Percentiles rank a stretch among this genome's conserved stretches.
phyloP scores from a whole-genome alignment of 2,113 vertebrate genomes.

The Muntiacus muntjak region DNA sequence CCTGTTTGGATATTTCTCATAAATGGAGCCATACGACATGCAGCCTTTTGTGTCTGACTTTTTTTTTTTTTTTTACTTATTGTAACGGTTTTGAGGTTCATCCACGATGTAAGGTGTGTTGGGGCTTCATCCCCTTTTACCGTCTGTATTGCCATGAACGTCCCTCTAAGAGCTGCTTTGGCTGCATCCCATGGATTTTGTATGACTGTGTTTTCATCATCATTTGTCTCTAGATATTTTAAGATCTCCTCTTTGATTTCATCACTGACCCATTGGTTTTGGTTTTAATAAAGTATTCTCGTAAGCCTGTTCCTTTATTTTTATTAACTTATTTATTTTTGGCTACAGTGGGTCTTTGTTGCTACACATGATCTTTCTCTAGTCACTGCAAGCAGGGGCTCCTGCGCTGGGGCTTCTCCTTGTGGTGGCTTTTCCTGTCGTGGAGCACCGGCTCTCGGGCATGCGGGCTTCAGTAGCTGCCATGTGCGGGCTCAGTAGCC shows the following conservation, averaged over 20 bases:
- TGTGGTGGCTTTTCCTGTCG: neutral
- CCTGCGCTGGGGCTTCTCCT: neutral
- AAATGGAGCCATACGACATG: neutral
- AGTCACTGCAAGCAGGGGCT: neutral
- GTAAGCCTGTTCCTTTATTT: neutral
- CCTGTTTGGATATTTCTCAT: neutral
- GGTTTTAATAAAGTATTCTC: neutral
- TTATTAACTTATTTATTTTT: neutral
- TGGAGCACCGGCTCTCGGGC: neutral
- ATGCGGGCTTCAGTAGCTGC: neutral
- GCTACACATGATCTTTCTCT: neutral
- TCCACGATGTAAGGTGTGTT: neutral
- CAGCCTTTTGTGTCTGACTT: neutral
- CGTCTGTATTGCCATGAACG: neutral
- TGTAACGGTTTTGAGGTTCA: neutral
- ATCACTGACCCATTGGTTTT: neutral
- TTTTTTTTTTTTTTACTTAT: neutral
- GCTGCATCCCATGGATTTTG: neutral
- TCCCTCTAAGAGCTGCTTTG: neutral
- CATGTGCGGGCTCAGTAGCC: neutral
- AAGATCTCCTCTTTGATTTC: neutral
- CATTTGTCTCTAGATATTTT: neutral
- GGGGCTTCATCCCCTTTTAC: neutral
- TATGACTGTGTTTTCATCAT: neutral
- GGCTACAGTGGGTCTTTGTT: neutral